Percentiles rank a stretch among this genome's conserved stretches.
phyloP scores from a whole-genome alignment of 2,113 vertebrate species.

The Tenebrosternarchus preto region DNA sequence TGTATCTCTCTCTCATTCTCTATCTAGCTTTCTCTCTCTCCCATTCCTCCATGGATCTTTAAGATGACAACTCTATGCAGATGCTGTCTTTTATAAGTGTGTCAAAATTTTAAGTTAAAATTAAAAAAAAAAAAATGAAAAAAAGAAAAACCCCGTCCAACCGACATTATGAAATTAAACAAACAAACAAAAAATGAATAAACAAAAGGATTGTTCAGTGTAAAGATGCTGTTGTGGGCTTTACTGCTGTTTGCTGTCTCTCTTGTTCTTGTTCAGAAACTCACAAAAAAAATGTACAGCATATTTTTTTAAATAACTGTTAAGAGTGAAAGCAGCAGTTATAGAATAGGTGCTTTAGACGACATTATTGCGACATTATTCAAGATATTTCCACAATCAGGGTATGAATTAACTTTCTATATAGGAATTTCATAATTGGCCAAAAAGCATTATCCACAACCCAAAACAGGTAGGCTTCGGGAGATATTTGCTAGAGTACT shows the following conservation, averaged over 20 bases:
- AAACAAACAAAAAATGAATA: slow-evolving; percentile 74
- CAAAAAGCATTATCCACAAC: no score
- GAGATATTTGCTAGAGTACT: no score
- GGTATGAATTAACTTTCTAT: no score
- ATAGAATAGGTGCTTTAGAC: no score
- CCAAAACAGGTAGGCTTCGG: no score
- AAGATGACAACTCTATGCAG: slow-evolving; percentile 85
- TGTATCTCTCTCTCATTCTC: slow-evolving; percentile 42
- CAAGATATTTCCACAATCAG: no score
- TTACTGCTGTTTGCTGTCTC: slow-evolving; percentile 53
- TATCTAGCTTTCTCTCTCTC: slow-evolving; percentile 32
- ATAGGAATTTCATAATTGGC: no score
- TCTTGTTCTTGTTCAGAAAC: not conserved
- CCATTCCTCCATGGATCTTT: slow-evolving; percentile 77
- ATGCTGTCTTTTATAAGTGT: slow-evolving; percentile 86
- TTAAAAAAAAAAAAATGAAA: slow-evolving; percentile 69
- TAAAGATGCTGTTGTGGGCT: slow-evolving; percentile 52
- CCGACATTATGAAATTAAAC: slow-evolving; percentile 77
- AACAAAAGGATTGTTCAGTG: slow-evolving; percentile 80
- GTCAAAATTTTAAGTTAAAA: slow-evolving; percentile 81
- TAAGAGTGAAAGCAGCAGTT: no score
- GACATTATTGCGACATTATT: no score
- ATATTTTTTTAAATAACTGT: no score
- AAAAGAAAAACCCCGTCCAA: slow-evolving; percentile 71
- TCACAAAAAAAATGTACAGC: not conserved